These are phyloP conservation scores for Pseudorasbora parva DNA, from an alignment of 2,113 vertebrate species.

Conservation along the genomic window DNA sequence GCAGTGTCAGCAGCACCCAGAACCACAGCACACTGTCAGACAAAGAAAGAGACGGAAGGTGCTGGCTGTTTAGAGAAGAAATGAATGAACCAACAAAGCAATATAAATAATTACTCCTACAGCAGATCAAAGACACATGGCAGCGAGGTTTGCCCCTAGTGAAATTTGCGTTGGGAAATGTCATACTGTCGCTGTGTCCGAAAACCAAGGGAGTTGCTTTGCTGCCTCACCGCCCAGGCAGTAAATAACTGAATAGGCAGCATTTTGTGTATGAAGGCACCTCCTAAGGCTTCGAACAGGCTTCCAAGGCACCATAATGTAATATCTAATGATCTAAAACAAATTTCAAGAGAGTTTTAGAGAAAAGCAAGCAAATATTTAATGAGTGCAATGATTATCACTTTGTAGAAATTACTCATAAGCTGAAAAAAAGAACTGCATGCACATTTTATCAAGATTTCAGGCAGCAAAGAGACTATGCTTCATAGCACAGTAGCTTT, in stretches of 20 bases:
- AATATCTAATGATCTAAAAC: slow-evolving; percentile 8
- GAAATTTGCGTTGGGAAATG: background rate
- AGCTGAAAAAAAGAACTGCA: background rate
- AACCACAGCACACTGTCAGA: background rate
- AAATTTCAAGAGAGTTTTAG: background rate
- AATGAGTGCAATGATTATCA: background rate
- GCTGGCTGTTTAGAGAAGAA: background rate
- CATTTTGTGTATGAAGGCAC: background rate
- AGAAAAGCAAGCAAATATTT: slow-evolving; percentile 8
- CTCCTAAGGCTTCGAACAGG: background rate
- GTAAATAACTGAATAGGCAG: background rate
- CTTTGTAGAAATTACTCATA: background rate
- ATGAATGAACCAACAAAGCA: slow-evolving; percentile 28
- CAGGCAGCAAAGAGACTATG: background rate
- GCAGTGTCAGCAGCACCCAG: slow-evolving; percentile 29
- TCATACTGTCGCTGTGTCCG: background rate
- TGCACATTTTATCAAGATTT: background rate
- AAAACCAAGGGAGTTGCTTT: background rate
- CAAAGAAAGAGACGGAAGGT: background rate
- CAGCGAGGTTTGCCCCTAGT: background rate
- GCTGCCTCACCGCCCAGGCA: background rate
- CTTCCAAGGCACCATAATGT: background rate
- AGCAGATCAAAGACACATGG: slow-evolving; percentile 24
- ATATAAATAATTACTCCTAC: slow-evolving; percentile 35
- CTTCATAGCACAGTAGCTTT: background rate